Percentiles rank a stretch among this genome's conserved stretches.
These are phyloP conservation scores for Mesocentrotus franciscanus DNA, from an alignment of 53 echinoderm and acorn worm genomes.

Conservation along the genomic window DNA sequence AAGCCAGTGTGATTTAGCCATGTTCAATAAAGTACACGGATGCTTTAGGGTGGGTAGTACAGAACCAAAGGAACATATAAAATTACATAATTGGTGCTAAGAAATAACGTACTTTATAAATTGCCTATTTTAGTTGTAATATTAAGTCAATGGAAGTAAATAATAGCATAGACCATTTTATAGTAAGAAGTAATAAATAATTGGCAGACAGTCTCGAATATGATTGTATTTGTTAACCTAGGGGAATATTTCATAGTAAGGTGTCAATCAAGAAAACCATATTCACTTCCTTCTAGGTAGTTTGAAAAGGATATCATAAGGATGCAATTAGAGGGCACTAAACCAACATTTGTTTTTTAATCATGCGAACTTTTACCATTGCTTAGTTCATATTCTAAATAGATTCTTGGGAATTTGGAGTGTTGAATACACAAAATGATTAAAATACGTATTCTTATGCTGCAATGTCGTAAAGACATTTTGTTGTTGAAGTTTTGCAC, in stretches of 20 bases:
- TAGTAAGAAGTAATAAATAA: background rate
- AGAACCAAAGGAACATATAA: background rate
- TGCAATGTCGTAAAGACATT: constrained; percentile 3
- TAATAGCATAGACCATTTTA: background rate
- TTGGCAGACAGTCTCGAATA: background rate
- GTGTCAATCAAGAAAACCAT: background rate
- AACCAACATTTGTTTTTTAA: background rate
- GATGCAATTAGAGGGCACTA: background rate
- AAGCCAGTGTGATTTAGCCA: background rate
- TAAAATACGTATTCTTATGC: background rate
- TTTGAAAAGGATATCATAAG: background rate
- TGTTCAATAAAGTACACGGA: background rate
- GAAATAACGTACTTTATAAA: background rate
- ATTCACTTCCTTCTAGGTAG: background rate
- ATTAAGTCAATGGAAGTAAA: background rate
- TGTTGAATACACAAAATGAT: background rate
- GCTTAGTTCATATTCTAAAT: background rate
- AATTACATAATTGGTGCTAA: background rate
- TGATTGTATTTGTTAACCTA: background rate
- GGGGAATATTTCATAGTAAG: background rate
- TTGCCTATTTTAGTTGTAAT: background rate
- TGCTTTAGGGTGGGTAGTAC: background rate
- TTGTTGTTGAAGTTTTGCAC: background rate
- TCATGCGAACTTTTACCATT: too few species aligned
- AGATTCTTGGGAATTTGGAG: background rate